Conservation (phyloP, 2,888 invertebrate genomes). For the Cephus nigrinus region DNA sequence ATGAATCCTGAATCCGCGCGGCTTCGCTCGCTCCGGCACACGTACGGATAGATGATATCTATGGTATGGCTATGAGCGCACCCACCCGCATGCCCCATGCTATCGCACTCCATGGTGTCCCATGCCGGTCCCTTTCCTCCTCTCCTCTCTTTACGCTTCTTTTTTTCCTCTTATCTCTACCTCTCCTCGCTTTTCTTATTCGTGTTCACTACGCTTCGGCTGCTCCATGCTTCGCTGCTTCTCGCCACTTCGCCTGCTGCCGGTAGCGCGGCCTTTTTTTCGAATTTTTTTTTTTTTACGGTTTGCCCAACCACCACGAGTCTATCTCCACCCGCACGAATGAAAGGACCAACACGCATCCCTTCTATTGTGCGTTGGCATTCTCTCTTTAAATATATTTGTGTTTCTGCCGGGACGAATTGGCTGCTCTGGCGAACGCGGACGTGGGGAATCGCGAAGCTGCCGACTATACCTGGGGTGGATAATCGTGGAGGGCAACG, state of each 20-base stretch:
- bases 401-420: not conserved
- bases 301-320: not conserved
- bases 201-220: slow-evolving; percentile 2
- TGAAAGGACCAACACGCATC: not conserved
- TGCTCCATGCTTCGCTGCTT: slow-evolving; percentile 35
- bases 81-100: slow-evolving; percentile 40
- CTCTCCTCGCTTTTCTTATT: not conserved
- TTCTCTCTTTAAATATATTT: not conserved
- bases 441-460: not conserved
- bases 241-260: slow-evolving; percentile 1
- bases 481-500: not conserved
- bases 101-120: slow-evolving; percentile 37
- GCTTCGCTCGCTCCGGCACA: slow-evolving; percentile 19
- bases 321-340: not conserved
- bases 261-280: not conserved
- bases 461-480: not conserved
- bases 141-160: slow-evolving; percentile 17
- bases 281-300: not conserved
- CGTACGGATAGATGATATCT: slow-evolving; percentile 41
- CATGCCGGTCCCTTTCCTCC: slow-evolving; percentile 42
- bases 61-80: slow-evolving; percentile 34
- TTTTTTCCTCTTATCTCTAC: not conserved
- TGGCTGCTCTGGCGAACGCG: not conserved
- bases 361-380: not conserved
- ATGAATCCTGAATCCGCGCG: slow-evolving; percentile 8